Conservation (phyloP, 2,888 invertebrate species). For the Cataglyphis livida region DNA sequence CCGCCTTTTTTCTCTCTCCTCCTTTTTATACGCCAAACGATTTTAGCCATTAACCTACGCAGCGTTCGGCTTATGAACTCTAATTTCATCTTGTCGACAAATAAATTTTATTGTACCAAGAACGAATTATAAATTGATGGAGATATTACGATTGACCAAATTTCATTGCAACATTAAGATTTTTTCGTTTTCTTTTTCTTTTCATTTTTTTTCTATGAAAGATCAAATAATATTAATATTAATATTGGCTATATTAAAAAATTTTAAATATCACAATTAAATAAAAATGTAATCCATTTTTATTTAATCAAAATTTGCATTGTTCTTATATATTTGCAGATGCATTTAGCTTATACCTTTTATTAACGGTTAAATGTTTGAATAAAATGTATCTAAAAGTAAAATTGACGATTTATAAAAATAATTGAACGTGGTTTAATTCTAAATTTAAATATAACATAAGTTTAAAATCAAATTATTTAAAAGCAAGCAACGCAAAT, state of each 20-base stretch:
- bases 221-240: background rate
- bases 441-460: constrained; percentile 1
- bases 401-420: background rate
- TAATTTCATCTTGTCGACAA: constrained; percentile 63
- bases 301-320: background rate
- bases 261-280: background rate
- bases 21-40: constrained; percentile 55
- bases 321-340: background rate
- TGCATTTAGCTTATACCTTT: background rate
- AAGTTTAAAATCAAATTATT: constrained; percentile 4
- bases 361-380: background rate
- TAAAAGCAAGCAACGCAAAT: background rate
- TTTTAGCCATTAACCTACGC: constrained; percentile 65
- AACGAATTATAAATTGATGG: constrained; percentile 62
- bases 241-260: background rate
- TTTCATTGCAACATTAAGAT: background rate
- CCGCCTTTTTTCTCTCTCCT: constrained; percentile 36
- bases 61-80: constrained; percentile 49
- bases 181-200: background rate
- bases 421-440: background rate
- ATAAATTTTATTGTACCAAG: constrained; percentile 59
- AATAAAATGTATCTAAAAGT: background rate
- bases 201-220: background rate
- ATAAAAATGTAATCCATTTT: background rate
- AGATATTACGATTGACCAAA: constrained; percentile 17